Evolutionary conservation across 1,140 invertebrate species (phyloP).

Genomic region (Camponotus pennsylvanicus): DNA sequence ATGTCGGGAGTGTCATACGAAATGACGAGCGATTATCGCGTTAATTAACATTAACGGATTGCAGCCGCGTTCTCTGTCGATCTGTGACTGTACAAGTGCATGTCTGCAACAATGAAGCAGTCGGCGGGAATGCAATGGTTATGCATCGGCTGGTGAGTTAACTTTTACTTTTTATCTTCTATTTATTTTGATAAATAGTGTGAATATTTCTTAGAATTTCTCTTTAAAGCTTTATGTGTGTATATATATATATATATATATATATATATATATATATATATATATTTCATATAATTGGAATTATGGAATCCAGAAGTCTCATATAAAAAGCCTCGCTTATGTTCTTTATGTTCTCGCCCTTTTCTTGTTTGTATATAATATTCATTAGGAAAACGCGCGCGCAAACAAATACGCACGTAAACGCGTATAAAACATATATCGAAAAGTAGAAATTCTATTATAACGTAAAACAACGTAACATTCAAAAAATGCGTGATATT

Average conservation of each 20-base stretch:
- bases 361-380: no score
- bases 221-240: neutral
- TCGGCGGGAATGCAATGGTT: neutral
- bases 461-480: no score
- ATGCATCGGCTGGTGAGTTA: neutral
- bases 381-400: no score
- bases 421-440: no score
- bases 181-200: neutral
- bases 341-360: no score
- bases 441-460: no score
- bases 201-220: neutral
- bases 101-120: neutral
- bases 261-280: no score
- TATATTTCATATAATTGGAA: neutral
- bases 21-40: slow-evolving; percentile 5
- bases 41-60: slow-evolving; percentile 23
- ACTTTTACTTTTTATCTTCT: neutral
- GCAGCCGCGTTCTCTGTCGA: neutral
- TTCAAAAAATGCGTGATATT: no score
- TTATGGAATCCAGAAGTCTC: neutral
- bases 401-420: no score
- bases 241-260: no score
- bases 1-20: slow-evolving; percentile 1
- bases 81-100: neutral
- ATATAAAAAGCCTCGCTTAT: neutral